These are phyloP conservation scores for Corvus moneduloides DNA, from an alignment of 2,113 vertebrate genomes.

Conservation along the genomic window DNA sequence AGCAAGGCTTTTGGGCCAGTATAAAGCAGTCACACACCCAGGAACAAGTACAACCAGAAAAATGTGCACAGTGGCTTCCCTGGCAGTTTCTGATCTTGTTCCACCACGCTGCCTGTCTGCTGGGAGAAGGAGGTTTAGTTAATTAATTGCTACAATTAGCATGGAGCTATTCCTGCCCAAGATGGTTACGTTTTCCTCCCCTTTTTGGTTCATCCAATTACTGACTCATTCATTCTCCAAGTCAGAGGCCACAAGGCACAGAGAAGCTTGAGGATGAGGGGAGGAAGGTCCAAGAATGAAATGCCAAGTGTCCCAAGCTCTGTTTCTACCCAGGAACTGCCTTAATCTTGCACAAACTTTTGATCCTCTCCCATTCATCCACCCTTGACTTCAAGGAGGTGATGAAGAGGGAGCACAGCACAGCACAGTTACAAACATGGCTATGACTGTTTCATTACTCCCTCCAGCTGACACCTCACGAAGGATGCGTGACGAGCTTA, in stretches of 20 bases:
- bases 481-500: background rate
- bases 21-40: background rate
- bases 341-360: background rate
- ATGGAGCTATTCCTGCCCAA: background rate
- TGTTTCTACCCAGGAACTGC: background rate
- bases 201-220: background rate
- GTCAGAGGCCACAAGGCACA: background rate
- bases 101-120: background rate
- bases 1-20: background rate
- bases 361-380: background rate
- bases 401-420: background rate
- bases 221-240: background rate
- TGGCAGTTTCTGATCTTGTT: background rate
- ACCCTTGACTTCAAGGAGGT: background rate
- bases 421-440: background rate
- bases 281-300: background rate
- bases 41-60: background rate
- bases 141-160: slow-evolving; percentile 54
- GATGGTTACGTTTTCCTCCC: background rate
- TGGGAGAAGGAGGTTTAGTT: background rate
- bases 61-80: background rate
- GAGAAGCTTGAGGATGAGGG: background rate
- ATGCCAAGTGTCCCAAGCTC: background rate
- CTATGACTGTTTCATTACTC: background rate
- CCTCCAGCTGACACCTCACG: background rate